Evolutionary conservation across 2,888 invertebrate species (phyloP), one percentile per base, ranked within the genome.

Genomic region (Drosophila ezoana): DNA sequence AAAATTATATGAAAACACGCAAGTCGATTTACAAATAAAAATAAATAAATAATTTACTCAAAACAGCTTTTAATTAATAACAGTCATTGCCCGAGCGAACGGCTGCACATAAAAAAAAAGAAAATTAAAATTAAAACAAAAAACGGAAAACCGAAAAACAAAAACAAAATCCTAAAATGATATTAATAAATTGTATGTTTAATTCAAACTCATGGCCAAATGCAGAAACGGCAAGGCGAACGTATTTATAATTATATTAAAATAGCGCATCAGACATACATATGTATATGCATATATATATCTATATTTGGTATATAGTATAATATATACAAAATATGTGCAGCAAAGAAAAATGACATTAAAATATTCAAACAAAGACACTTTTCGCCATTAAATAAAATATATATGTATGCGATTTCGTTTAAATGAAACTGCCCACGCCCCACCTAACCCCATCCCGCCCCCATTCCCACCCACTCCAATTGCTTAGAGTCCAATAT

Each of bases 1-100:
- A 53, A 23, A 41, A 64, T 41, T 62, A 41, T 49, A 53, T 79
- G 75, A 58, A 75, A 76, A 63, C 80, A 75, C 49, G 63, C 47
- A 71, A 80, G 80, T 76, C 64, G 53, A 79, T 53, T 59, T 51
- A 64, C 51, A 64, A 59, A 40, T 14, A 32, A 58, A 52, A 69
- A 61, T 70, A 71, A 68, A 70, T 54, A 57, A 57, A 65, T 65
- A 76, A 65, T 80, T 80, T 78, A 81, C 62, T 58, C 69, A 78
- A 85, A 69, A 81, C 68, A 74, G 89, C 83, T 83, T 89, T 81
- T 81, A 74, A 81, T 83, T 71, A 71, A 81, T 53, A 71, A 59
- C 51, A 48, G 47, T 79, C 58, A 57, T 68, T 40, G 48, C 59
- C 45, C 28, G 52, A 41, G 49, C 57, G 28, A 72, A 59, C 28